Percentiles rank a stretch among this genome's conserved stretches.
These are phyloP conservation scores for Decapterus maruadsi DNA, from an alignment of 2,797 vertebrate genomes.

Conservation along the genomic window DNA sequence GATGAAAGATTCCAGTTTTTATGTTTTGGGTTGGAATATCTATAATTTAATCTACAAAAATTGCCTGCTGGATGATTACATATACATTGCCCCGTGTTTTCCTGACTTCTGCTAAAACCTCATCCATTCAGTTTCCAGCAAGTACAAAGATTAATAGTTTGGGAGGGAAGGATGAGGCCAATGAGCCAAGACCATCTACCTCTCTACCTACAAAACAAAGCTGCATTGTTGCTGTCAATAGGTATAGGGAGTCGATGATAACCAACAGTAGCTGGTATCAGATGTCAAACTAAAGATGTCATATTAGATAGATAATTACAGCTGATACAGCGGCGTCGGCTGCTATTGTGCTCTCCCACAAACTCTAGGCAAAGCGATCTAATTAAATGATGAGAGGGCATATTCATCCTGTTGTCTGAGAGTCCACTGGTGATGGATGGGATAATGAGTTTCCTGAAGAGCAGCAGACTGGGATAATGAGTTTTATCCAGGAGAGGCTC, in stretches of 20 bases:
- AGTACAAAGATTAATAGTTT: conserved; percentile 18
- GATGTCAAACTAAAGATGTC: conserved; percentile 80
- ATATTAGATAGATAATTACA: conserved; percentile 84
- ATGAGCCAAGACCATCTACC: conserved; percentile 25
- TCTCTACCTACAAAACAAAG: conserved; percentile 19
- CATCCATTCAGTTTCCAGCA: conserved; percentile 15
- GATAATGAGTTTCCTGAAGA: conserved; percentile 88
- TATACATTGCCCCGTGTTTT: not conserved
- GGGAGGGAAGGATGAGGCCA: conserved; percentile 15
- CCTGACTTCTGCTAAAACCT: conserved; percentile 5
- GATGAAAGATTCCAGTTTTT: not conserved
- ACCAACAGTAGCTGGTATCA: conserved; percentile 69
- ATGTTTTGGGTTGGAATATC: not conserved
- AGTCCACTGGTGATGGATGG: conserved; percentile 81
- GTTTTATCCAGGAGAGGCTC: conserved; percentile 84
- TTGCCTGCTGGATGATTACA: not conserved
- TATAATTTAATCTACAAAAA: not conserved
- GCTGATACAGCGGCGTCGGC: conserved; percentile 67
- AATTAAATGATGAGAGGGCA: conserved; percentile 86
- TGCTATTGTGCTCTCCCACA: conserved; percentile 74
- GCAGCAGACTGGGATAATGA: conserved; percentile 87
- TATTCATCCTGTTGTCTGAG: conserved; percentile 77
- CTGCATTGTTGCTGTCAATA: conserved; percentile 41
- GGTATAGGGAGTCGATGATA: conserved; percentile 52
- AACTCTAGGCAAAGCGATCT: conserved; percentile 80